A percentile compares a stretch with the other conserved stretches of the same genome.
Conservation (phyloP, 2,797 vertebrate species). For the Argya squamiceps region DNA sequence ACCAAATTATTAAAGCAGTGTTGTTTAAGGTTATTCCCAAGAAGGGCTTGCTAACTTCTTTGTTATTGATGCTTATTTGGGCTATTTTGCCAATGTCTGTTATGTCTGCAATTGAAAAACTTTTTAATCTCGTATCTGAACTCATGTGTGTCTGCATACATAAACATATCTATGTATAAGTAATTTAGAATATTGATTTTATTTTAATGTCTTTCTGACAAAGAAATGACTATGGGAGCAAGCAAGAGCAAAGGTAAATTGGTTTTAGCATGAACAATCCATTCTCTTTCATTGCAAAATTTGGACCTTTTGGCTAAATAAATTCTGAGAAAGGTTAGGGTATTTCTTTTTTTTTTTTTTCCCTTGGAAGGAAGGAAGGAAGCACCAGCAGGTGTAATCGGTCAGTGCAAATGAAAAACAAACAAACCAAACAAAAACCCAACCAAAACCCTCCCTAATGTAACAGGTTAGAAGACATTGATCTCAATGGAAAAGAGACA, state of each 20-base stretch:
- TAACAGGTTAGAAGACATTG: not conserved
- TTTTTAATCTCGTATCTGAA: not conserved
- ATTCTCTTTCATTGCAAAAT: not conserved
- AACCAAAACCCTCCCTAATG: accelerated
- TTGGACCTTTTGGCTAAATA: not conserved
- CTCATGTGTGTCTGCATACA: not conserved
- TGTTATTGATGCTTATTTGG: not conserved
- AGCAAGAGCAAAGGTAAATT: not conserved
- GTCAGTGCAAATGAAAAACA: not conserved
- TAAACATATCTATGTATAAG: not conserved
- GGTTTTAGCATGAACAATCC: not conserved
- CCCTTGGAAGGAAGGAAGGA: not conserved
- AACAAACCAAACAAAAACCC: not conserved
- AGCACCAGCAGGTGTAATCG: not conserved
- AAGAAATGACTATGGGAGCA: not conserved
- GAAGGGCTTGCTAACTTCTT: not conserved
- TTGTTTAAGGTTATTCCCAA: slow-evolving; percentile 15
- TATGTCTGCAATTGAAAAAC: not conserved
- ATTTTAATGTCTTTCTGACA: not conserved
- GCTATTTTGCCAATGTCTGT: not conserved
- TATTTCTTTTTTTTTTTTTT: not conserved
- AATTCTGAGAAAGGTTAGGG: not conserved
- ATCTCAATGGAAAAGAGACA: not conserved
- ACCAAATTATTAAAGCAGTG: not conserved
- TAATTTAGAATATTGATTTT: not conserved